These are phyloP conservation scores for Sebastes wilsoni DNA, from an alignment of 2,797 vertebrate genomes.

Conservation along the genomic window DNA sequence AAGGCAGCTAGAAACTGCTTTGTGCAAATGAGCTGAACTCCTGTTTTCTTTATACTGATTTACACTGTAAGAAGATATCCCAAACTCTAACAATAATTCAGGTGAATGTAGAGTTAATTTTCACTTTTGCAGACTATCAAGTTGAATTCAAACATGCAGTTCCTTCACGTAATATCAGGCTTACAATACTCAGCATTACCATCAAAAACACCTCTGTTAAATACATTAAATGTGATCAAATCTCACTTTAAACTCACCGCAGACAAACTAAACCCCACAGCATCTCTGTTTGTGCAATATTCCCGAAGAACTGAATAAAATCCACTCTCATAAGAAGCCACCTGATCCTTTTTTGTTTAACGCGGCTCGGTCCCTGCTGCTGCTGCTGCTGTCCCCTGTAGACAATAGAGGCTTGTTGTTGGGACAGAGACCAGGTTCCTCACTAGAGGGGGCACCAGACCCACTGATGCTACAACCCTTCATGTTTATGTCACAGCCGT, in stretches of 20 bases:
- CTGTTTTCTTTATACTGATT: background rate
- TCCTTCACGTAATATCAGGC: background rate
- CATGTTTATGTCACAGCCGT: constrained; percentile 26
- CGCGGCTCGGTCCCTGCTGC: background rate
- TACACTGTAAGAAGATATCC: background rate
- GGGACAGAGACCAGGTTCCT: constrained; percentile 60
- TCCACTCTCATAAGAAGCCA: background rate
- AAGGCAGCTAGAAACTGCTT: background rate
- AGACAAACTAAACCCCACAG: background rate
- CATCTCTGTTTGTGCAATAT: background rate
- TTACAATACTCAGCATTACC: no score
- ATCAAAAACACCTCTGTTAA: background rate
- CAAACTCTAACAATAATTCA: background rate
- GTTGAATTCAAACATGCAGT: background rate
- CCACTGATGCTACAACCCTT: constrained; percentile 44
- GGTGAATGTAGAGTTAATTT: background rate
- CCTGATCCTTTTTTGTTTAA: background rate
- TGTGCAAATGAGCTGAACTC: background rate
- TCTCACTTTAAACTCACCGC: background rate
- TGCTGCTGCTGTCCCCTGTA: constrained; percentile 36
- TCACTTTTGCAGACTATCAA: background rate
- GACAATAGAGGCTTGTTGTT: constrained; percentile 72
- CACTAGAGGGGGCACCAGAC: constrained; percentile 85
- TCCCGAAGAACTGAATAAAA: background rate
- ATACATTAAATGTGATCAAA: background rate